Percentiles rank a stretch among this genome's conserved stretches.
These are phyloP conservation scores for Gnathonemus echidnorhynchus DNA, from an alignment of 2,113 vertebrate species.

Conservation along the genomic window DNA sequence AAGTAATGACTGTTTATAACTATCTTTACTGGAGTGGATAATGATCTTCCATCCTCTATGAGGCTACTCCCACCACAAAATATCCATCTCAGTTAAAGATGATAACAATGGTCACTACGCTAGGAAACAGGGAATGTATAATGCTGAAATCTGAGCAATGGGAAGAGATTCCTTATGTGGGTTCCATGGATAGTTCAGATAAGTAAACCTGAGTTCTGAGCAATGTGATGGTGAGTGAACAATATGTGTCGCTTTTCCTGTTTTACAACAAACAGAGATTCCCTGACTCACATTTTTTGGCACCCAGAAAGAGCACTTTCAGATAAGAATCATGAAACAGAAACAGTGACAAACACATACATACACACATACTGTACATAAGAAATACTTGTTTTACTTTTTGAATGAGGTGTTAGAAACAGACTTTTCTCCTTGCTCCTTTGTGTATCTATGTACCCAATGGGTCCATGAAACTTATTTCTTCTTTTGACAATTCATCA, in stretches of 20 bases:
- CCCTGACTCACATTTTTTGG: neutral
- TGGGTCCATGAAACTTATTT: neutral
- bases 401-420: neutral
- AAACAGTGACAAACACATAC: neutral
- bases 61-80: neutral
- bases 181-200: neutral
- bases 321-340: neutral
- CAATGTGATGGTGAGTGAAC: neutral
- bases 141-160: neutral
- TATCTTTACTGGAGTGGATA: neutral
- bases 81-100: neutral
- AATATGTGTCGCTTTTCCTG: neutral
- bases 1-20: constrained; percentile 8
- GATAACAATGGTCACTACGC: neutral
- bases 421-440: neutral
- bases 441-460: neutral
- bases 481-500: neutral
- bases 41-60: too few relatives aligned
- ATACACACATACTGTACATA: neutral
- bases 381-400: neutral
- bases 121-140: neutral
- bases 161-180: neutral
- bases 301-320: neutral
- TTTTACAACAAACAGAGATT: constrained; percentile 2
- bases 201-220: neutral